phyloP scores from a whole-genome alignment of 1,140 invertebrate genomes.

The Cecropterus lyciades region DNA sequence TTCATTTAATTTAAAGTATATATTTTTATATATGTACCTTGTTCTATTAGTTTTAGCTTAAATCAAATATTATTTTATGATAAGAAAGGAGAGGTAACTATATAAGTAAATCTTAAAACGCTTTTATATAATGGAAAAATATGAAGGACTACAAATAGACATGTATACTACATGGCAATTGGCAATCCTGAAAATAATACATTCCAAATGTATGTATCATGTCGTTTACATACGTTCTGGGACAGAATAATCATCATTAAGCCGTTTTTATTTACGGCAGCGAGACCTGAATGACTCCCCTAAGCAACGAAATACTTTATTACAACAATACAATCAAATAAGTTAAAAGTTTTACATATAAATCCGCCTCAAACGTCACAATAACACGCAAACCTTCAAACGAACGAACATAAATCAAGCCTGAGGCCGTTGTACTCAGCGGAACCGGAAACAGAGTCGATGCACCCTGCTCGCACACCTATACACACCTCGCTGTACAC shows the following conservation, averaged over 20 bases:
- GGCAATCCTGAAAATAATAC: too few species aligned
- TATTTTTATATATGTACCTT: too few species aligned
- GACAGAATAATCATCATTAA: constrained; percentile 30
- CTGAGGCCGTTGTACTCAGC: constrained; percentile 72
- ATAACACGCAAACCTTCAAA: constrained; percentile 77
- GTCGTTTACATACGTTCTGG: not conserved
- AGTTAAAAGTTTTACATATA: constrained; percentile 43
- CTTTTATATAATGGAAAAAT: too few species aligned
- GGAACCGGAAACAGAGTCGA: constrained; percentile 78
- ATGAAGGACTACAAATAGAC: too few species aligned
- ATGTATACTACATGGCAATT: too few species aligned
- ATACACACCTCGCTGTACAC: constrained; percentile 27
- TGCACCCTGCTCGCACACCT: constrained; percentile 70
- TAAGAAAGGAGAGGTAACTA: too few species aligned
- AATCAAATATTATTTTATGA: too few species aligned
- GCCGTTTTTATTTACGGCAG: constrained; percentile 28
- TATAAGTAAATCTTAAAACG: too few species aligned
- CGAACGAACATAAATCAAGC: constrained; percentile 72
- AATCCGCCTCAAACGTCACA: constrained; percentile 64
- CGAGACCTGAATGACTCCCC: constrained; percentile 25
- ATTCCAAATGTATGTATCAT: not conserved
- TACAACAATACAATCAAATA: constrained; percentile 46
- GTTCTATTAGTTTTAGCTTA: too few species aligned
- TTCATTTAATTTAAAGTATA: too few species aligned
- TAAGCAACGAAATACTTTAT: constrained; percentile 36